Evolutionary conservation across 2,888 invertebrate genomes (phyloP), one percentile per base, ranked within the genome.

Genomic region (Candidula unifasciata): DNA sequence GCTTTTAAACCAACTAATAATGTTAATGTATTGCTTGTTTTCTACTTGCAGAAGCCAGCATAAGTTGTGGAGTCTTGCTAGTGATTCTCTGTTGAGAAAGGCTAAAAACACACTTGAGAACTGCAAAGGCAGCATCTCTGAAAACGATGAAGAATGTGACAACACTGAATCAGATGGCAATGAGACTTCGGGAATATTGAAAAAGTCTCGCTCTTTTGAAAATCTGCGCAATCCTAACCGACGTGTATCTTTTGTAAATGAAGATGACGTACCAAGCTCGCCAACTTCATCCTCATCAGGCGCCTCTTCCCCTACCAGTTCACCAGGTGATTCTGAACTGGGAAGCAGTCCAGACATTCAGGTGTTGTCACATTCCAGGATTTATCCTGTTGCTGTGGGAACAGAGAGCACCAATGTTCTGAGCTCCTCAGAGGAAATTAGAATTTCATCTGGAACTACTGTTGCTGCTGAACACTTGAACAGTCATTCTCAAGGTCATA

Each of bases 131-230:
- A 16, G 44, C 44, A n/a, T 6, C 18, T 2, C 24, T 8, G 44
- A 8, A 10, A n/a, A 13, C 74, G 71, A n/a, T 73, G 66, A 74
- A 37, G 77, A 68, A 18, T n/a, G 21, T 10, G 24, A 76, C 44
- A 60, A 69, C 10, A 57, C n/a, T 27, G 54, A 80, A 44, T 30
- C 30, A 13, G 52, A 76, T 54, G 76, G 44, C 24, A 57, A 52
- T 27, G 80, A 33, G 5, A 76, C 54, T 24, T 64, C n/a, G 24
- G 88, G 90, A n/a, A 90, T 90, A 57, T 87, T 90, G 21, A 90
- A 90, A 77, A 87, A 81, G 80, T 84, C 87, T n/a, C 57, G 89
- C 33, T 90, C 90, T 16, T 90, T 86, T 85, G 90, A 90, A 80
- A 88, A 88, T 81, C 83, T 89, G 30, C 84, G 87, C 27, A 87